Evolutionary conservation across 92 coral and sea anemone genomes (phyloP), one percentile per base, ranked within the genome.

Genomic region (Phymanthus crucifer): DNA sequence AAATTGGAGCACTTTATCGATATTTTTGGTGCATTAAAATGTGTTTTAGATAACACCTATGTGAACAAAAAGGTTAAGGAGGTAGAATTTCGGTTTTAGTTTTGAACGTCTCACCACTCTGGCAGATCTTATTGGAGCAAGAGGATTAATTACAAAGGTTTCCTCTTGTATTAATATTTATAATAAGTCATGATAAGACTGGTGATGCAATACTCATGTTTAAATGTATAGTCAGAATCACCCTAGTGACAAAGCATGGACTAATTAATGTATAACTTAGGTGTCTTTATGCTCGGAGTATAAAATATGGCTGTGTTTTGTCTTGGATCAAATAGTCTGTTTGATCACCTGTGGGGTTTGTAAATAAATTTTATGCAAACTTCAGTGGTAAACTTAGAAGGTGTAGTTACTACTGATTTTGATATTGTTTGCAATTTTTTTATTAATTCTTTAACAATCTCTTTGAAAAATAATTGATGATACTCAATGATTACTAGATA

Each of bases 81-180:
- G 35, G 4, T 17, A 61, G 35, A n/a, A 34, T 11, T 61, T 61
- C 36, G 29, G 68, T 5, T 61, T n/a, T 7, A 61, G 68, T 27
- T 16, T 61, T 29, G 68, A 61, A 61, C n/a, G 29, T 10, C 68
- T 54, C 3, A n/a, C 68, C 35, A 61, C 68, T 61, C 68, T 61
- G 68, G 68, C 68, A 24, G 68, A 24, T 61, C 68, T 61, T 29
- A 61, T 61, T 61, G 68, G 68, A 61, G 26, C 19, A 12, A 21
- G 34, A 6, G n/a, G n/a, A n/a, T n/a, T 18, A 26, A 61, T 23
- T 3, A 13, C 67, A 3, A 21, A 2, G 14, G 33, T 26, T 61
- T 61, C 67, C 67, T 61, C 33, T 2, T 52, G 26, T 18, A 2
- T 52, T 52, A 18, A 24, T 24, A 54, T 54, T 54, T 54, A 27